Evolutionary conservation across 2,888 invertebrate genomes (phyloP).

Genomic region (Tortrix viridana): DNA sequence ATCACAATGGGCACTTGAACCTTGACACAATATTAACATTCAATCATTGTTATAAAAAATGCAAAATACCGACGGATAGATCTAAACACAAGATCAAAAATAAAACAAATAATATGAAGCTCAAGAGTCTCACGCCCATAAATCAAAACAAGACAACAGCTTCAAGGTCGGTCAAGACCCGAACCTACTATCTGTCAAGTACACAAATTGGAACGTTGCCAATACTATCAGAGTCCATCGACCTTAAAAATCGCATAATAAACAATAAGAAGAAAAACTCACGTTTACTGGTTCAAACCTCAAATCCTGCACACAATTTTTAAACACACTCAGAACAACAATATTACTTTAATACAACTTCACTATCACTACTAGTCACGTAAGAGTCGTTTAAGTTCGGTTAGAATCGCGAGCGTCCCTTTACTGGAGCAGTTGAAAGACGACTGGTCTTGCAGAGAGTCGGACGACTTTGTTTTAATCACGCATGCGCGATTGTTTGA

Average conservation of each 20-base stretch:
- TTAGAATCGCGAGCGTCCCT: constrained; percentile 21
- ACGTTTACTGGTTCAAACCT: constrained; percentile 12
- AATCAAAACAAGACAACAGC: constrained; percentile 3
- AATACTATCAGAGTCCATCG: constrained; percentile 20
- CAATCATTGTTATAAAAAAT: no score
- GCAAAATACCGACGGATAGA: no score
- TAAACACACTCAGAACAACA: constrained; percentile 11
- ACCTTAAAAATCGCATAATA: constrained; percentile 7
- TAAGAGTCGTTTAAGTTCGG: constrained; percentile 17
- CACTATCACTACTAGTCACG: constrained; percentile 27
- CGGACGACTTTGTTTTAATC: constrained; percentile 18
- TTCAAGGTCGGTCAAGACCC: constrained; percentile 22
- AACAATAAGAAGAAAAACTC: constrained; percentile 5
- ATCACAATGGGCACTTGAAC: no score
- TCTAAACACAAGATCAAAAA: no score
- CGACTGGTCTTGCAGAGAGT: constrained; percentile 28
- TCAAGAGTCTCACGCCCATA: neutral
- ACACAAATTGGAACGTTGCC: constrained; percentile 25
- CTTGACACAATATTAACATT: no score
- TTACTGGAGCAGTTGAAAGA: constrained; percentile 23
- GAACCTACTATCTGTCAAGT: constrained; percentile 21
- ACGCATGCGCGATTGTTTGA: constrained; percentile 30
- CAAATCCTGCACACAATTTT: constrained; percentile 19
- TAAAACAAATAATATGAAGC: no score
- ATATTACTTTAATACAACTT: constrained; percentile 25